Conservation (phyloP, 92 coral and sea anemone genomes). For the Anthopleura xanthogrammica region DNA sequence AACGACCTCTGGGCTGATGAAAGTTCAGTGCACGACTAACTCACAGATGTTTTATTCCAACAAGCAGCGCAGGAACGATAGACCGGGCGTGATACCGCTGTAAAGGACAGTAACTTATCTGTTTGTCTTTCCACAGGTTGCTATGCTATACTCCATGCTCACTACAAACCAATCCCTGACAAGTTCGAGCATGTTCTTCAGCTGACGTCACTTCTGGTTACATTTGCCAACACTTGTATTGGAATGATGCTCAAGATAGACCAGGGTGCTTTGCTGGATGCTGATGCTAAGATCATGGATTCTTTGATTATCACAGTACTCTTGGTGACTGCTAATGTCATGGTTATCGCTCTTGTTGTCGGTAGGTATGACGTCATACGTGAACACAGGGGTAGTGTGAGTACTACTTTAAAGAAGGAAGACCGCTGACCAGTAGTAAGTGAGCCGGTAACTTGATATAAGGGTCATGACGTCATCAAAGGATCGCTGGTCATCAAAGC, state of each 20-base stretch:
- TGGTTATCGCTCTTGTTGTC: constrained; percentile 20
- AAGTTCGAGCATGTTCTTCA: constrained; percentile 22
- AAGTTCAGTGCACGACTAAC: too few relatives aligned
- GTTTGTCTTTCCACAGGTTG: background rate
- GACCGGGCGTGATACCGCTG: too few relatives aligned
- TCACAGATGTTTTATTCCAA: too few relatives aligned
- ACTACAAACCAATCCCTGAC: constrained; percentile 24
- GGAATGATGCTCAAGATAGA: constrained; percentile 33
- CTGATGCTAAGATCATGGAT: constrained; percentile 21
- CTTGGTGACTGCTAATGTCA: constrained; percentile 24
- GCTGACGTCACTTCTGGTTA: constrained; percentile 26
- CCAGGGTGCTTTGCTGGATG: constrained; percentile 27
- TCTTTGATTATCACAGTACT: constrained; percentile 11
- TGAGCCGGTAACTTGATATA: too few relatives aligned
- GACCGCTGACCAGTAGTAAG: too few relatives aligned
- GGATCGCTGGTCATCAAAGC: too few relatives aligned
- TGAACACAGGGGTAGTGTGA: background rate
- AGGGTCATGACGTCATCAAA: too few relatives aligned
- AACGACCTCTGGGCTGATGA: too few relatives aligned
- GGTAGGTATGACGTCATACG: constrained; percentile 1
- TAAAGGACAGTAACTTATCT: too few relatives aligned
- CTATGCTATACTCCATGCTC: constrained; percentile 22
- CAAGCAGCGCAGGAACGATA: too few relatives aligned
- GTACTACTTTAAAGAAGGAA: too few relatives aligned
- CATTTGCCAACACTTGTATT: constrained; percentile 29